These are phyloP conservation scores for Phyllotreta striolata DNA, from an alignment of 2,888 invertebrate genomes.

Conservation along the genomic window DNA sequence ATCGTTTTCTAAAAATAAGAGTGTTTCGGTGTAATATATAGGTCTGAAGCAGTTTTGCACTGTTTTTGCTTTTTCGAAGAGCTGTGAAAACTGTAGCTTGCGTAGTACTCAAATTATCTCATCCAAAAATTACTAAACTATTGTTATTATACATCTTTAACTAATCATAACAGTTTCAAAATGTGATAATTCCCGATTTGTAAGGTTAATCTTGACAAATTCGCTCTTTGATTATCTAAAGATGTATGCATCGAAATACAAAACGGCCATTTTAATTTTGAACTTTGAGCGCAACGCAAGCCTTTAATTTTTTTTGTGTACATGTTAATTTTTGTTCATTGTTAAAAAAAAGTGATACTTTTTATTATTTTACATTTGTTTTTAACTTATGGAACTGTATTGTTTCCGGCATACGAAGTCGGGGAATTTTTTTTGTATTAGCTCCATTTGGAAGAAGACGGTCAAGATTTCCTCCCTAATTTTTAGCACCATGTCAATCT, in stretches of 20 bases:
- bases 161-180: too few relatives aligned
- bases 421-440: conserved; percentile 51
- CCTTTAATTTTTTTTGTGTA: conserved; percentile 52
- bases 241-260: neutral
- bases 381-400: conserved; percentile 56
- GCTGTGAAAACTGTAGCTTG: conserved; percentile 55
- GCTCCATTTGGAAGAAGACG: conserved; percentile 39
- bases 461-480: conserved; percentile 45
- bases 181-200: conserved; percentile 1
- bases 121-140: conserved; percentile 11
- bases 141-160: neutral
- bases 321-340: conserved; percentile 58
- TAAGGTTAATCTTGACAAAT: neutral
- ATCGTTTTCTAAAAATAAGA: conserved; percentile 54
- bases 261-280: conserved; percentile 4
- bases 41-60: conserved; percentile 55
- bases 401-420: conserved; percentile 40
- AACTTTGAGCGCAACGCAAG: conserved; percentile 47
- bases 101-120: conserved; percentile 43
- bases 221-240: neutral
- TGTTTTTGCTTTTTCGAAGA: conserved; percentile 53
- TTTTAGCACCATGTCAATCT: conserved; percentile 47
- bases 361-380: conserved; percentile 56
- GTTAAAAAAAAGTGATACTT: conserved; percentile 60
- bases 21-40: conserved; percentile 50